phyloP scores from a whole-genome alignment of 2,888 invertebrate genomes.

The Galeopsomyia nigrocyanea region DNA sequence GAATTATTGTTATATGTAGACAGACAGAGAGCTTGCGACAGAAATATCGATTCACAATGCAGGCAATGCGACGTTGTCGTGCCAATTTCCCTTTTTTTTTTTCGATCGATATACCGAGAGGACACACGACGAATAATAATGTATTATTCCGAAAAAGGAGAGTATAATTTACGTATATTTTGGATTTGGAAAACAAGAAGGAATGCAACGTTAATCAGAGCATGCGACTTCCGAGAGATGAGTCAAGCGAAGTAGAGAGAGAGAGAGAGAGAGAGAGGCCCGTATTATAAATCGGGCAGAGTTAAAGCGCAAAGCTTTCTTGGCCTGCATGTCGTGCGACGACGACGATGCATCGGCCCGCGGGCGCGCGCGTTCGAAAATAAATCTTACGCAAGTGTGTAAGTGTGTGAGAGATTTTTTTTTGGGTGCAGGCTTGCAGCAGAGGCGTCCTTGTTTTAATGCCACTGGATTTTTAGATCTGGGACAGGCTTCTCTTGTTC shows the following conservation, averaged over 20 bases:
- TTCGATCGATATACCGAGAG: no score
- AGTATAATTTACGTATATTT: no score
- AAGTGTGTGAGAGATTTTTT: slow-evolving; percentile 10
- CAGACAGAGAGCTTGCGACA: no score
- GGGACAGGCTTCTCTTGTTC: slow-evolving; percentile 41
- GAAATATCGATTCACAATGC: no score
- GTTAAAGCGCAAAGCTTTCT: background rate
- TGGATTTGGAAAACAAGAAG: no score
- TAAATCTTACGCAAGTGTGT: slow-evolving; percentile 39
- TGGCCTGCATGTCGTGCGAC: background rate
- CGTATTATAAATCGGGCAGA: background rate
- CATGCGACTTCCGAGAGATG: no score
- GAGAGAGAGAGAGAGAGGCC: no score
- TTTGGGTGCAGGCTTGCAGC: background rate
- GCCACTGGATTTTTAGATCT: slow-evolving; percentile 54
- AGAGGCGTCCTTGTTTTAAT: slow-evolving; percentile 51
- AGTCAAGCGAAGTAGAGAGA: no score
- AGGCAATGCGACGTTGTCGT: background rate
- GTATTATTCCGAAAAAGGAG: no score
- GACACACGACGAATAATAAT: no score
- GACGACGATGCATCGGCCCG: background rate
- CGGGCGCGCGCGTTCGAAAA: slow-evolving; percentile 45
- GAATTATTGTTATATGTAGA: no score
- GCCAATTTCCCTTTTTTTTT: slow-evolving; percentile 2
- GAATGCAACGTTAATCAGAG: background rate